Evolutionary conservation across 2,888 invertebrate genomes (phyloP), one percentile per base, ranked within the genome.

Genomic region (Drosophila nr. perissopoda): DNA sequence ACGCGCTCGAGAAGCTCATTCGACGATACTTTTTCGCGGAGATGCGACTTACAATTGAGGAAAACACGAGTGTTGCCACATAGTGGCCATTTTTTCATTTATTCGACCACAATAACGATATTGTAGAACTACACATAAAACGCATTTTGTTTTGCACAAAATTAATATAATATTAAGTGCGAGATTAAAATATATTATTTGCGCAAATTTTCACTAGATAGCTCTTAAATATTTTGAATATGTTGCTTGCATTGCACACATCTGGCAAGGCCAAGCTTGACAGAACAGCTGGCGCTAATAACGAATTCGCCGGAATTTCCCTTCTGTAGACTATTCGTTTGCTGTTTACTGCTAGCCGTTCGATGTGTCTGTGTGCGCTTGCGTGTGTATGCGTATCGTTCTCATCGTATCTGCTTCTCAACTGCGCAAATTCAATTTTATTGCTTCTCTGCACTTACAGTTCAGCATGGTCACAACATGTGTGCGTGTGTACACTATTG

Each of bases 51-150:
- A 38, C 61, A 42, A 42, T 16, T 62, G 40, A 69, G 7, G 6
- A n/a, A 21, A 60, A 49, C 1, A 13, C 8, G 33, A 21, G 27
- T 0, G 80, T 38, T 76, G 80, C 76, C 76, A 79, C 64, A 25
- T 42, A 2, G 60, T 64, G 40, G n/a, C 10, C 10, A 59, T 29
- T 6, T 27, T 27, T 21, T 31, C 62, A 40, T 13, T 34, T 11
- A 7, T 18, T 7, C 18, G 10, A 31, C 7, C 21, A n/a, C 1
- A 38, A 27, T 4, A 36, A 36, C 34, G 16, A 25, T 18, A 34
- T 53, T 25, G 25, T 25, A 53, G 21, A 25, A 16, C 21, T 18
- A 33, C 16, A 40, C 18, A 27, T 49, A 11, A 49, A 29, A 29
- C 18, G 2, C 2, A 29, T 27, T 3, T 13, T 25, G 7, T 16